These are phyloP conservation scores for Dastarcus helophoroides DNA, from an alignment of 2,888 invertebrate species.

Conservation along the genomic window DNA sequence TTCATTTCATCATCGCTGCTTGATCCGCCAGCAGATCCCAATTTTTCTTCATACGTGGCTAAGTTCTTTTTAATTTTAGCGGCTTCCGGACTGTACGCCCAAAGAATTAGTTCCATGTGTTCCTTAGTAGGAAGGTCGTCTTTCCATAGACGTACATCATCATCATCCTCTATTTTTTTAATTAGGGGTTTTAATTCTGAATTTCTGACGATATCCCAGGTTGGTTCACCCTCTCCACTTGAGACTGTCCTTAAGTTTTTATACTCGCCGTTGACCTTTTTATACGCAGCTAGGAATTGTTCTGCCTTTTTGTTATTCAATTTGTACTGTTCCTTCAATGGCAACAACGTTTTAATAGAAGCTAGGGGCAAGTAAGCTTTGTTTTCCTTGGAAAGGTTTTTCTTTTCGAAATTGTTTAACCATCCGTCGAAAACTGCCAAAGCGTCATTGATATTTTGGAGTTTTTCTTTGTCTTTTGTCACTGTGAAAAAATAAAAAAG, in stretches of 20 bases:
- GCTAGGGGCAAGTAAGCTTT: slow-evolving; percentile 55
- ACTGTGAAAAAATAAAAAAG: slow-evolving; percentile 40
- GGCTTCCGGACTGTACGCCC: slow-evolving; percentile 66
- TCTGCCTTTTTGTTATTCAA: slow-evolving; percentile 38
- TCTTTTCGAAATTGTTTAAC: slow-evolving; percentile 58
- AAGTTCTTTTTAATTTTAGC: slow-evolving; percentile 52
- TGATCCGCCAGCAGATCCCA: slow-evolving; percentile 24
- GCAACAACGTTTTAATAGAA: slow-evolving; percentile 44
- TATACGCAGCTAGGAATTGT: slow-evolving; percentile 53
- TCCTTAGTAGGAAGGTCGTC: slow-evolving; percentile 56
- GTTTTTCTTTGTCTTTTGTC: slow-evolving; percentile 64
- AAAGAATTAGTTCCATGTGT: slow-evolving; percentile 57
- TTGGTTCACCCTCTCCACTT: slow-evolving; percentile 43
- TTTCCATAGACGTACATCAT: slow-evolving; percentile 49
- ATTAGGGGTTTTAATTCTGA: slow-evolving; percentile 46
- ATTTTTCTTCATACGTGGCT: slow-evolving; percentile 38
- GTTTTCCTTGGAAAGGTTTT: slow-evolving; percentile 56
- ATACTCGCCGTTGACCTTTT: slow-evolving; percentile 54
- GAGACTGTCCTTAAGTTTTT: slow-evolving; percentile 58
- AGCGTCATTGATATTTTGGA: slow-evolving; percentile 63
- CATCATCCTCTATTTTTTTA: slow-evolving; percentile 45
- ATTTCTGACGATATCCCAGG: slow-evolving; percentile 70
- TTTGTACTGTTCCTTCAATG: slow-evolving; percentile 42
- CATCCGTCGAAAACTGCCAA: slow-evolving; percentile 60
- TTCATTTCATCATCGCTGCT: slow-evolving; percentile 20